Conservation (phyloP, 2,797 vertebrate species). For the Phyllotis vaccarum region DNA sequence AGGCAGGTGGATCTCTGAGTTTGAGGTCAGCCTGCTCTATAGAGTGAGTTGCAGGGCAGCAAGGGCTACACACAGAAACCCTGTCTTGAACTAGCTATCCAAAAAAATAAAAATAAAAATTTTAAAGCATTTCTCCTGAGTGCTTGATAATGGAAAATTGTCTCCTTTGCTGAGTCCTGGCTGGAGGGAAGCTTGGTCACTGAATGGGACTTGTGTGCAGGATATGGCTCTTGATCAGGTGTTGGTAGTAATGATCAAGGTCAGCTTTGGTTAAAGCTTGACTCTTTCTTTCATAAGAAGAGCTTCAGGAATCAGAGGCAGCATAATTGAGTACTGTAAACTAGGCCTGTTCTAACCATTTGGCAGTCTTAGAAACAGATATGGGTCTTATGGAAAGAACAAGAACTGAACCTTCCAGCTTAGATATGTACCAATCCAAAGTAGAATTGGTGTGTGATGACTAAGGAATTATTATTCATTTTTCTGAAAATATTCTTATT, state of each 20-base stretch:
- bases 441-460: conserved; percentile 41
- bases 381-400: conserved; percentile 62
- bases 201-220: conserved; percentile 63
- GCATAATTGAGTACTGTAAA: conserved; percentile 70
- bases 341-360: conserved; percentile 57
- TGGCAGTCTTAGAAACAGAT: conserved; percentile 56
- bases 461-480: conserved; percentile 42
- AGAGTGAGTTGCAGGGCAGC: background rate
- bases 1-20: background rate
- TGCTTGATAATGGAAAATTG: background rate
- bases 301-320: conserved; percentile 62
- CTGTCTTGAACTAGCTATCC: background rate
- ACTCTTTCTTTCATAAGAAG: conserved; percentile 70
- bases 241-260: conserved; percentile 57
- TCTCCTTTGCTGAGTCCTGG: background rate
- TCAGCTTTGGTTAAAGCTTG: conserved; percentile 60
- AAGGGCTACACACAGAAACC: background rate
- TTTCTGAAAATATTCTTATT: conserved; percentile 55
- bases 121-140: background rate
- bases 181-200: conserved; percentile 15
- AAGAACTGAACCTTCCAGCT: conserved; percentile 44
- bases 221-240: conserved; percentile 64
- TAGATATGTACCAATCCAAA: background rate
- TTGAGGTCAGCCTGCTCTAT: background rate
- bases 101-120: background rate